Conservation (phyloP, 53 echinoderm and acorn worm species). For the Holothuria leucospilota region DNA sequence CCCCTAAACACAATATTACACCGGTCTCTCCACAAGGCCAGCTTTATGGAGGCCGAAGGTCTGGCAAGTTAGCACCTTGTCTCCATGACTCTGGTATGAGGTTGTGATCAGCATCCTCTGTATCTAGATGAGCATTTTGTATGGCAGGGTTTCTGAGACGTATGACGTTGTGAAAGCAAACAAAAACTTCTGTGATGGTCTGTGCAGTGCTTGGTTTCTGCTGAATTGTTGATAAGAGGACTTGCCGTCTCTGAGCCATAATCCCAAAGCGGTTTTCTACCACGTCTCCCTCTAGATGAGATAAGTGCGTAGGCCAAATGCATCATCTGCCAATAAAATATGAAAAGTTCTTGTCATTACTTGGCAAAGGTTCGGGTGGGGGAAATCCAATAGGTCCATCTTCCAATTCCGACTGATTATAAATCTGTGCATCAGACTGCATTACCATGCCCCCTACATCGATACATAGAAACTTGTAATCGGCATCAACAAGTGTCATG, state of each 20-base stretch:
- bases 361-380: conserved; percentile 44
- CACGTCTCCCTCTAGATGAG: too few species aligned
- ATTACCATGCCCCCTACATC: conserved; percentile 51
- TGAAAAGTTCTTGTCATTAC: conserved; percentile 31
- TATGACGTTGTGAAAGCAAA: conserved; percentile 55
- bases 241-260: conserved; percentile 19
- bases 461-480: conserved; percentile 57
- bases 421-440: conserved; percentile 54
- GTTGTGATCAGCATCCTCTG: conserved; percentile 31
- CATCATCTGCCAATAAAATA: conserved; percentile 10
- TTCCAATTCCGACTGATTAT: conserved; percentile 52
- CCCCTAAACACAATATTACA: too few species aligned
- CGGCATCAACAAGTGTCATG: conserved; percentile 61
- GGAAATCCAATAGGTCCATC: conserved; percentile 55
- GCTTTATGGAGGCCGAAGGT: too few species aligned
- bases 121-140: background rate
- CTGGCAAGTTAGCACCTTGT: background rate
- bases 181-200: conserved; percentile 1
- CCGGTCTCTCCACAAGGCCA: too few species aligned
- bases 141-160: conserved; percentile 11
- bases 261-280: background rate
- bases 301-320: too few species aligned
- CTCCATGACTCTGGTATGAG: conserved; percentile 34
- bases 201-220: conserved; percentile 12
- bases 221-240: conserved; percentile 23